Percentiles rank a stretch among this genome's conserved stretches.
phyloP scores from a whole-genome alignment of 2,113 vertebrate genomes.

The Odocoileus hemionus region DNA sequence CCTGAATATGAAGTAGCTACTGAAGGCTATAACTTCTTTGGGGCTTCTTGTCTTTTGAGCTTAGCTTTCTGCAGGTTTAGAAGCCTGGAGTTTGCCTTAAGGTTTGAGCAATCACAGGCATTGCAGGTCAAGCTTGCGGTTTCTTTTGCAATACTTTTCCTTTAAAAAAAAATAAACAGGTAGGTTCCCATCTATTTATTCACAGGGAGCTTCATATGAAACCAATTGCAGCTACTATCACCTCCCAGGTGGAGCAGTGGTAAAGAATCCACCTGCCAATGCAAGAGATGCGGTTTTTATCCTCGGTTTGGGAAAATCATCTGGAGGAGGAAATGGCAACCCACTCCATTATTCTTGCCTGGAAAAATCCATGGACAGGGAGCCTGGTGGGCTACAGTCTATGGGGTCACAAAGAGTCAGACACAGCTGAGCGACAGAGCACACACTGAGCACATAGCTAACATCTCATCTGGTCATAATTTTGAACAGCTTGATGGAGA shows the following conservation, averaged over 20 bases:
- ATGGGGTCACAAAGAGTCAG: background rate
- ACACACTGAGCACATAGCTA: background rate
- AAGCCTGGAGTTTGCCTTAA: background rate
- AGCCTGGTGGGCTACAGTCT: background rate
- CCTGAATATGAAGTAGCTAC: background rate
- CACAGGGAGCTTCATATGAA: background rate
- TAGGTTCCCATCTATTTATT: background rate
- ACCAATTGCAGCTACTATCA: fast-evolving
- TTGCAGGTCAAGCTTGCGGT: background rate
- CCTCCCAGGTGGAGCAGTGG: background rate
- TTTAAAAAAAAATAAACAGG: background rate
- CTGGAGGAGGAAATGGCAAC: background rate
- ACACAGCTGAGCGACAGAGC: background rate
- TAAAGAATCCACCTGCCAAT: background rate
- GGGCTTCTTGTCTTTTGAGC: background rate
- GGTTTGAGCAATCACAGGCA: background rate
- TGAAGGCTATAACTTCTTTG: background rate
- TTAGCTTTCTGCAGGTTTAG: background rate
- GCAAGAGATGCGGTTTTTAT: background rate
- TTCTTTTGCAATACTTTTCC: background rate
- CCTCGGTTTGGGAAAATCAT: background rate
- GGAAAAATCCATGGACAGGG: background rate
- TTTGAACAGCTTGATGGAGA: background rate
- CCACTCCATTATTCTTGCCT: background rate
- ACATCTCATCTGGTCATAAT: background rate